These are phyloP conservation scores for Osmerus mordax DNA, from an alignment of 2,113 vertebrate genomes.

Conservation along the genomic window DNA sequence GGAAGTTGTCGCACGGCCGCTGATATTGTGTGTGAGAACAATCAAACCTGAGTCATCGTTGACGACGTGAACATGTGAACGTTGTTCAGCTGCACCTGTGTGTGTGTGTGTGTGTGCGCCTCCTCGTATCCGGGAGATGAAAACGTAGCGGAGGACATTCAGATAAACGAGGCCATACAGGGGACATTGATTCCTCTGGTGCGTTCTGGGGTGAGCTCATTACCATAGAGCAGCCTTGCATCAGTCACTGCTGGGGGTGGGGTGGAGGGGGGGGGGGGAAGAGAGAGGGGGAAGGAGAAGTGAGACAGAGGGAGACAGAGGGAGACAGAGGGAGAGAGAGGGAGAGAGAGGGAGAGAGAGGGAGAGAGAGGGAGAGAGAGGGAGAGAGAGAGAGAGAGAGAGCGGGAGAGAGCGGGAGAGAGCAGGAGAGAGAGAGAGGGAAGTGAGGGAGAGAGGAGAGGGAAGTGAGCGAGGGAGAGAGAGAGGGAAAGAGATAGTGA, in stretches of 20 bases:
- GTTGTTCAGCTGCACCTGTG: no score
- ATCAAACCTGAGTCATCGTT: no score
- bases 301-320: background rate
- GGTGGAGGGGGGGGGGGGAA: background rate
- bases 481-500: background rate
- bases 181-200: conserved; percentile 24
- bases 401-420: no score
- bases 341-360: background rate
- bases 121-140: conserved; percentile 1
- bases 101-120: background rate
- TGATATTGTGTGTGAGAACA: no score
- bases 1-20: no score
- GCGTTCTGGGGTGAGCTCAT: conserved; percentile 36
- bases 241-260: conserved; percentile 40
- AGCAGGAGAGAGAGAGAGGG: background rate
- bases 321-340: no score
- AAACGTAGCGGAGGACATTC: conserved; percentile 16
- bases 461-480: no score
- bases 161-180: conserved; percentile 14
- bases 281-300: background rate
- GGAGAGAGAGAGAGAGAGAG: background rate
- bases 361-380: background rate
- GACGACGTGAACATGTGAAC: no score
- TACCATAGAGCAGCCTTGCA: conserved; percentile 36
- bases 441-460: background rate